Evolutionary conservation across 2,888 invertebrate genomes (phyloP).

Genomic region (Mythimna pallens): DNA sequence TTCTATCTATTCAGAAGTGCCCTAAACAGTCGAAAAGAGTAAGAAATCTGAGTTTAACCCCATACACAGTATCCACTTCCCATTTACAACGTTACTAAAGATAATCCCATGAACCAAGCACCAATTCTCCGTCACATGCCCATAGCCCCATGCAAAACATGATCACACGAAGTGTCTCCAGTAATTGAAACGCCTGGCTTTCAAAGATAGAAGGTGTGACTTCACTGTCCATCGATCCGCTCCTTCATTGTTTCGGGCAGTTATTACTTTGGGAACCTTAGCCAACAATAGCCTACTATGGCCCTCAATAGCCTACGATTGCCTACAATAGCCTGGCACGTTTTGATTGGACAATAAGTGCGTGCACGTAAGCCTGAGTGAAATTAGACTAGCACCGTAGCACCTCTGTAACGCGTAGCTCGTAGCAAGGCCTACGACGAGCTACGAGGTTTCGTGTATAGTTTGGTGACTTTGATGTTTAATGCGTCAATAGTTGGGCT

Average conservation of each 20-base stretch:
- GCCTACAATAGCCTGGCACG: slow-evolving; percentile 26
- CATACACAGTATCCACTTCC: background rate
- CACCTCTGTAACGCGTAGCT: slow-evolving; percentile 43
- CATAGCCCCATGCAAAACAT: slow-evolving; percentile 10
- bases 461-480: slow-evolving; percentile 7
- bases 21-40: background rate
- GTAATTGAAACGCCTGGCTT: slow-evolving; percentile 15
- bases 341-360: slow-evolving; percentile 49
- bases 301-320: slow-evolving; percentile 13
- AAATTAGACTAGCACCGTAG: slow-evolving; percentile 59
- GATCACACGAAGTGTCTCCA: background rate
- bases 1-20: background rate
- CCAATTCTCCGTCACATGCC: background rate
- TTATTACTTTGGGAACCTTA: slow-evolving; percentile 31
- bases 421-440: slow-evolving; percentile 62
- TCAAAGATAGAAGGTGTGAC: background rate
- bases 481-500: slow-evolving; percentile 20
- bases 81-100: background rate
- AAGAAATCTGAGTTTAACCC: background rate
- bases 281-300: slow-evolving; percentile 7
- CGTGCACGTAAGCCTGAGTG: slow-evolving; percentile 43
- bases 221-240: slow-evolving; percentile 7
- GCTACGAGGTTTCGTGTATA: slow-evolving; percentile 35
- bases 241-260: slow-evolving; percentile 6
- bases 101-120: background rate